Base-by-base conservation (phyloP, 2,888 invertebrate species). In the Pandemis cinnamomeana region DNA sequence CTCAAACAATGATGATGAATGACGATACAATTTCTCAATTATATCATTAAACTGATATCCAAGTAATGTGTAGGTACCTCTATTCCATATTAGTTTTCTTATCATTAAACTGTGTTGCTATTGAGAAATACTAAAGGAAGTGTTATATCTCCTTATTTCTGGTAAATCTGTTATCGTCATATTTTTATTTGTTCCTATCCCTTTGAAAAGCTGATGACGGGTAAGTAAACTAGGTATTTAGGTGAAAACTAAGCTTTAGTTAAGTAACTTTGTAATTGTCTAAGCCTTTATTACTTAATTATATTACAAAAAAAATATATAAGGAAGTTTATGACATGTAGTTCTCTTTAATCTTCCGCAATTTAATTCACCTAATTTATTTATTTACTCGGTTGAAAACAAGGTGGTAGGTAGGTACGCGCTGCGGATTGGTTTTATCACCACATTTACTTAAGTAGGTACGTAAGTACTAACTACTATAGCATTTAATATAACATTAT, bases 311-410 rank as follows among this genome's bases (percentile, higher is more conserved):
- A 36, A 2, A 36, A 36, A 36, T 4, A 2, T 36, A 36, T 36
- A 36, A 36, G 27, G 2, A 36, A 44, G 8, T 44, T 55, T 55
- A 20, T 20, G 6, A 8, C 7, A 20, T 15, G 3, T 55, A 55
- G 10, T 20, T 10, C 5, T 7, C 11, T 10, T 6, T 46, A 46
- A 64, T 64, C 27, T 64, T 46, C 2, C n/a, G 15, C n/a, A 61
- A 53, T 7, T 36, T 71, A 58, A 71, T 71, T 1, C 27, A 36
- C 27, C 27, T 20, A 20, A 20, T 20, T 71, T 36, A 55, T 44
- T 64, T 46, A 44, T 44, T 61, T 42, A 44, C 41, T 67, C 20
- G 27, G n/a, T 5, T 1, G 61, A 48, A 67, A 61, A 64, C 64
- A 70, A 20, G 53, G 10, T 61, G n/a, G 7, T n/a, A 51, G 15